phyloP scores from a whole-genome alignment of 2,113 vertebrate species.

The Pterocles orientalis region DNA sequence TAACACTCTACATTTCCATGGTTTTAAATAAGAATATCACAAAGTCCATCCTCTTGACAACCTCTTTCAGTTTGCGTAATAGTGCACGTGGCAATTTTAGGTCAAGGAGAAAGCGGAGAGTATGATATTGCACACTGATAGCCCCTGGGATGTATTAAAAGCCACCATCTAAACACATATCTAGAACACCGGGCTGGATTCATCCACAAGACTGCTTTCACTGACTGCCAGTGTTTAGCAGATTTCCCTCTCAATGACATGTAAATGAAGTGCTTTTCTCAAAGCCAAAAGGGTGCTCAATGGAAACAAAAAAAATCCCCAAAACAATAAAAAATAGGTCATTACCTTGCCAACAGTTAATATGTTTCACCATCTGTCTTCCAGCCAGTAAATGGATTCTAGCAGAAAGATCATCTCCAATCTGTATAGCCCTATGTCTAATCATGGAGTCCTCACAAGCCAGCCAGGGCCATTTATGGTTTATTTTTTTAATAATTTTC shows the following conservation, averaged over 20 bases:
- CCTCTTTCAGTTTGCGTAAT: background rate
- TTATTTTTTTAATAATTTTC: background rate
- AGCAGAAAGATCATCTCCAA: background rate
- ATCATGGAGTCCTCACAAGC: background rate
- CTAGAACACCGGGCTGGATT: background rate
- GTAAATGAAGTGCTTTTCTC: background rate
- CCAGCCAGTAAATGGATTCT: background rate
- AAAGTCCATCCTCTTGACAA: background rate
- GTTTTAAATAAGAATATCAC: background rate
- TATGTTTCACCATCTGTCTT: background rate
- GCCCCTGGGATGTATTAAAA: background rate
- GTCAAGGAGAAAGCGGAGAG: background rate
- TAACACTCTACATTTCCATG: background rate
- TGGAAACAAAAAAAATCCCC: background rate
- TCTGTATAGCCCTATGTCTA: background rate
- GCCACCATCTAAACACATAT: background rate
- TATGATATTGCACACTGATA: background rate
- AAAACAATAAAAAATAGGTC: background rate
- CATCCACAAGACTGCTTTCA: background rate
- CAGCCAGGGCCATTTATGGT: background rate
- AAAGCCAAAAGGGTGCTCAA: background rate
- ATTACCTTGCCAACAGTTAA: background rate
- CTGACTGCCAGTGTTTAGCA: background rate
- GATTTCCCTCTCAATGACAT: background rate
- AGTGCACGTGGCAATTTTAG: background rate